phyloP scores from a whole-genome alignment of 2,797 vertebrate genomes.

The Scolopax rusticola region DNA sequence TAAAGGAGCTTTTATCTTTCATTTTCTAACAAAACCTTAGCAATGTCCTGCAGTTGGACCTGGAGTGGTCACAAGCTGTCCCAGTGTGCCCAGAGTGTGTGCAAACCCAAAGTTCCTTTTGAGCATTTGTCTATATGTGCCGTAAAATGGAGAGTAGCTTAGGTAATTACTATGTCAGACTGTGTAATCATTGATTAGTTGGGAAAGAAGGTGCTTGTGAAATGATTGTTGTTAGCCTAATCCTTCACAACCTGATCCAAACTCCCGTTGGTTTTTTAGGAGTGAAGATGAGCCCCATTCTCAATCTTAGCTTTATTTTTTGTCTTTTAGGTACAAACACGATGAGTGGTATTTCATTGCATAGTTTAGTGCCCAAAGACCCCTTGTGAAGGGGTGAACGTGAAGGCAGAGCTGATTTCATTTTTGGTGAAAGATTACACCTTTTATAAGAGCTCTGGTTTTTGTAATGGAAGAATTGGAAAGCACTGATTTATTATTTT shows the following conservation, averaged over 20 bases:
- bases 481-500: background rate
- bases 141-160: background rate
- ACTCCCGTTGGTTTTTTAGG: background rate
- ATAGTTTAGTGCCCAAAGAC: background rate
- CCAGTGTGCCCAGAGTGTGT: rapidly evolving
- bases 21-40: background rate
- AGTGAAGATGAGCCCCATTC: background rate
- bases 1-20: background rate
- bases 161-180: background rate
- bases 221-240: background rate
- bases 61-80: background rate
- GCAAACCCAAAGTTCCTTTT: background rate
- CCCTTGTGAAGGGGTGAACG: too few relatives aligned
- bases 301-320: background rate
- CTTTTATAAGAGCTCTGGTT: background rate
- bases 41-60: background rate
- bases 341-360: background rate
- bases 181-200: background rate
- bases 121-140: background rate
- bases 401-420: background rate
- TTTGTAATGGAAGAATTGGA: background rate
- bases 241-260: background rate
- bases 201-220: background rate
- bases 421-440: background rate
- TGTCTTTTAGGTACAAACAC: background rate